phyloP scores from a whole-genome alignment of 2,888 invertebrate species.

The Chirona hameri region DNA sequence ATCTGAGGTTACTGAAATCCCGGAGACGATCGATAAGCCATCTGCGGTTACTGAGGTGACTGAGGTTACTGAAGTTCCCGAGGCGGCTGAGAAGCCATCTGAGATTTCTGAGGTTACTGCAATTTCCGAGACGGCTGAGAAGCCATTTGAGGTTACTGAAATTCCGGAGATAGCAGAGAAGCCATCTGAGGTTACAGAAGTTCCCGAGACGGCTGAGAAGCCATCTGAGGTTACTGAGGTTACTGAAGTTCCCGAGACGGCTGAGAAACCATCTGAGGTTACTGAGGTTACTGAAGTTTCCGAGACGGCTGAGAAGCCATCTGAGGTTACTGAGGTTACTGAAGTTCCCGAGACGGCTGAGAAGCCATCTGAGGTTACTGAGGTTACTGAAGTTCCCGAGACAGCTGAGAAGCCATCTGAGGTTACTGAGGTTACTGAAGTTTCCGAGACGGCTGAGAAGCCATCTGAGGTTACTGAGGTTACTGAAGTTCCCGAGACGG shows the following conservation, averaged over 20 bases:
- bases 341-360: too few relatives aligned
- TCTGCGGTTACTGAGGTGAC: background rate
- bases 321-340: background rate
- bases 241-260: too few relatives aligned
- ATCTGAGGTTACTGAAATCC: background rate
- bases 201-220: background rate
- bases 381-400: too few relatives aligned
- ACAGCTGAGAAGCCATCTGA: background rate
- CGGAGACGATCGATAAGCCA: background rate
- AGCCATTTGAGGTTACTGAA: background rate
- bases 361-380: background rate
- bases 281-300: background rate
- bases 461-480: background rate
- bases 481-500: background rate
- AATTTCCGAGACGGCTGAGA: background rate
- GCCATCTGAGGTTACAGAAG: background rate
- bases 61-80: too few relatives aligned
- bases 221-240: background rate
- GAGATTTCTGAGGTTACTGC: background rate
- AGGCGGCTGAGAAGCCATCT: background rate
- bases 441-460: background rate
- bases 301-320: background rate
- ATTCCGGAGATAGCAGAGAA: constrained; percentile 1
- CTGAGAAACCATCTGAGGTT: background rate
- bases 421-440: background rate